These are phyloP conservation scores for Pristionchus arcanus DNA, from an alignment of 2,888 invertebrate species.

Conservation along the genomic window DNA sequence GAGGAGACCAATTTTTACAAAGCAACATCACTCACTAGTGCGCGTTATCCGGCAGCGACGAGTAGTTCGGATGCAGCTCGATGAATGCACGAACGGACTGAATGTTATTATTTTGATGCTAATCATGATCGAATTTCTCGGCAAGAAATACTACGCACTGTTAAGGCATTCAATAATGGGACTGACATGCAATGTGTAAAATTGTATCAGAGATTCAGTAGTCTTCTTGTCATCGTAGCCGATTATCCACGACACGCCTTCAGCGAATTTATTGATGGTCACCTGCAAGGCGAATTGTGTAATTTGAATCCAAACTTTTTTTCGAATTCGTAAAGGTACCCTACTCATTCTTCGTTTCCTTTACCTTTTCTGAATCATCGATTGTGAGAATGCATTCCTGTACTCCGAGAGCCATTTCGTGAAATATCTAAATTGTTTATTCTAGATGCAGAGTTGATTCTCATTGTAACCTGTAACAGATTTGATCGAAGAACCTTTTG, in stretches of 20 bases:
- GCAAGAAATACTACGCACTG: too few relatives aligned
- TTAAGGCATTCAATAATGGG: neutral
- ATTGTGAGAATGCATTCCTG: neutral
- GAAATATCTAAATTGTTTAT: slow-evolving; percentile 2
- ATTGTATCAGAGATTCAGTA: neutral
- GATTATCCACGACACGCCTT: neutral
- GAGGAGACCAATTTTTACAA: too few relatives aligned
- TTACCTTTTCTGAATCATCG: neutral
- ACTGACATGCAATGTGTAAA: slow-evolving; percentile 1
- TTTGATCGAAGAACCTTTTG: slow-evolving; percentile 38
- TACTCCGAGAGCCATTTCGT: slow-evolving; percentile 10
- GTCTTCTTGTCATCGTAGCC: neutral
- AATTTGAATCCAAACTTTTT: too few relatives aligned
- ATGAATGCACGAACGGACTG: slow-evolving; percentile 12
- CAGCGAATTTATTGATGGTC: neutral
- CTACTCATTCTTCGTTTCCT: neutral
- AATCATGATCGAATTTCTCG: too few relatives aligned
- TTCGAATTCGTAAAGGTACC: too few relatives aligned
- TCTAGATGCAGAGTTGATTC: too few relatives aligned
- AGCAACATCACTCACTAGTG: slow-evolving; percentile 63
- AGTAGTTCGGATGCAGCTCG: slow-evolving; percentile 52
- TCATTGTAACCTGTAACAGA: neutral
- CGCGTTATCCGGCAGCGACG: slow-evolving; percentile 61
- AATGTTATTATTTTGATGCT: neutral
- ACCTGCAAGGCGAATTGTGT: too few relatives aligned